Evolutionary conservation across 1,140 invertebrate species (phyloP), one percentile per base, ranked within the genome.

Genomic region (Psix sp.): DNA sequence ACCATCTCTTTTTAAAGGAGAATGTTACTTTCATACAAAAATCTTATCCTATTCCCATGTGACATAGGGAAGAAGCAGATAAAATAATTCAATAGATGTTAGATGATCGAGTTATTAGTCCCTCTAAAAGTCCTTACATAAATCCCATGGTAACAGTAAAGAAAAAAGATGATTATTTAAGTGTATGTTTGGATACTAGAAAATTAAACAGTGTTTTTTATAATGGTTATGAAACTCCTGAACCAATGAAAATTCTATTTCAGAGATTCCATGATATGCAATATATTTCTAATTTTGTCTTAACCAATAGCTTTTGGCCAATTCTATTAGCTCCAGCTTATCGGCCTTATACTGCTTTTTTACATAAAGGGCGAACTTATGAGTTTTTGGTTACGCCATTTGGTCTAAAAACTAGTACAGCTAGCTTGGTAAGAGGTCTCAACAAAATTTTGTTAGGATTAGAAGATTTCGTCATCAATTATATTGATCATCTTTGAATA

Each of bases 241-340:
- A 78, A 7, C 11, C 76, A 15, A 49, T 74, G 14, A 80, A 84
- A 38, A 31, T 79, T 1, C 35, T 82, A 26, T 82, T 67, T 52
- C 75, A 43, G 59, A 68, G 36, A 20, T 81, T 45, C 59, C n/a
- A 31, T 6, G 62, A 42, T 0, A 51, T 74, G 0, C 29, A 24
- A 10, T 57, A 54, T 10, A 74, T 84, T 20, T 77, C 77, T 3
- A 68, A 67, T 5, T 57, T 84, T 1, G 83, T 84, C 54, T 48
- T 85, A 21, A 77, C 72, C 7, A 77, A 76, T 38, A 80, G 81
- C 3, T 86, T 85, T 49, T 86, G 83, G 74, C 82, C 84, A 72
- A 71, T 83, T 3, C 79, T 79, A 0, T 24, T 85, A 9, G 40
- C 31, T 3, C 26, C 43, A 14, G 66, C 77, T 0, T 80, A 76